Evolutionary conservation across 2,797 vertebrate species (phyloP), one percentile per base, ranked within the genome.

Genomic region (Ctenochaetus hawaiiensis): DNA sequence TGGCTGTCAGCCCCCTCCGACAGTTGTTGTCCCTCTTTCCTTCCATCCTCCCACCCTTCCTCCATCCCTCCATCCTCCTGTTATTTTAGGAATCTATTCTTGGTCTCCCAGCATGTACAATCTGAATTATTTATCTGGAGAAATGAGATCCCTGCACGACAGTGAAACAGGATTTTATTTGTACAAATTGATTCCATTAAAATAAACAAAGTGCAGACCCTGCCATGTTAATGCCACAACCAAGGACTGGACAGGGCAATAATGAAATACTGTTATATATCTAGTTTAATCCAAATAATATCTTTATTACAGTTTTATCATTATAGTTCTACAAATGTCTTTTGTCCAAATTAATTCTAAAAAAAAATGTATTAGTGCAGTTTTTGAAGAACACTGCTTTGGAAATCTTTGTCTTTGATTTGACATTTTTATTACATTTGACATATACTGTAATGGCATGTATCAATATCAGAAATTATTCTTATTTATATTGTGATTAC

Each of bases 101-200:
- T 75, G 83, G 86, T 86, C 85, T 84, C 85, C 80, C 81, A 81
- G 79, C 76, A 72, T 89, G 92, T 89, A 89, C 85, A 88, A 85
- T 89, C 78, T 93, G 80, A 91, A 94, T 94, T 91, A 93, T 94
- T 94, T 83, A 94, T 94, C 87, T 77, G 67, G 78, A 83, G 90
- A 91, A 94, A 93, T 87, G 81, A 80, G 88, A 91, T 92, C 90
- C 75, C 70, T 79, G 84, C 85, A 85, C 51, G 63, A 83, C 77
- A 81, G 77, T 72, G 81, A 84, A 87, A 83, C 74, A 62, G 76
- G 72, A 88, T 86, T 91, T 85, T 89, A 84, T 89, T 86, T 90
- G 86, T 87, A 79, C 83, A 77, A 75, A 83, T 89, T 86, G 80
- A 89, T 90, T 88, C 85, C 34, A 77, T 90, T 87, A 87, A 83